Evolutionary conservation across 2,797 vertebrate species (phyloP), one percentile per base, ranked within the genome.

Genomic region (Ciconia nigra): DNA sequence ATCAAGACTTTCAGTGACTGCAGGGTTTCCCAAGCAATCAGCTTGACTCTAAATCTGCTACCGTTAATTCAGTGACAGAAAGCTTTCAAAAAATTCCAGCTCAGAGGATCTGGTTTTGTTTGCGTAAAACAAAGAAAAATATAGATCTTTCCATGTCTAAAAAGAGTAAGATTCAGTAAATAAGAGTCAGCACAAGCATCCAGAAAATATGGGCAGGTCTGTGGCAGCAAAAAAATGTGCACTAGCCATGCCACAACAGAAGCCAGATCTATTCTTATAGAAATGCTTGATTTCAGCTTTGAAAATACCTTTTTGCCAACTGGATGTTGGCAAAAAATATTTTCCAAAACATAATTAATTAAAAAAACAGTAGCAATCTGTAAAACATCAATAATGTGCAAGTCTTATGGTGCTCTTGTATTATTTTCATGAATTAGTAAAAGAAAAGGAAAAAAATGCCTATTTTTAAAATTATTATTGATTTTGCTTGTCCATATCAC

Each of bases 391-490:
- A 80, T 91, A 89, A 66, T 18, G 44, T 67, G 59, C 31, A 73
- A 76, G 29, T 77, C 71, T 87, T 91, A 61, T 5, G 11, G 46
- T 46, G 5, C 5, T 83, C 24, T 65, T 47, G 35, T 66, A 12
- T 91, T 95, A 87, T 93, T 95, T 90, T 87, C 55, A 93, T 93
- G 86, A 97, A 97, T 96, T 95, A 89, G 74, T 91, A 96, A 96
- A 83, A 88, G 54, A 89, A 92, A 89, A 70, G 31, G 5, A 19
- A 90, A 91, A 90, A 90, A 97, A 94, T 5, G 35, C 15, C 67
- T 95, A 67, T 95, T 97, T 97, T 95, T 14, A 47, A 96, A 97
- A 97, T 97, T 89, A 93, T 97, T 97, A 97, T 97, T 90, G 96
- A 97, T 97, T 96, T 94, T 96, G 13, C 66, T 90, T 94, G 83